Base-by-base conservation (phyloP, 2,888 invertebrate species). In the Pristionchus japonicus region DNA sequence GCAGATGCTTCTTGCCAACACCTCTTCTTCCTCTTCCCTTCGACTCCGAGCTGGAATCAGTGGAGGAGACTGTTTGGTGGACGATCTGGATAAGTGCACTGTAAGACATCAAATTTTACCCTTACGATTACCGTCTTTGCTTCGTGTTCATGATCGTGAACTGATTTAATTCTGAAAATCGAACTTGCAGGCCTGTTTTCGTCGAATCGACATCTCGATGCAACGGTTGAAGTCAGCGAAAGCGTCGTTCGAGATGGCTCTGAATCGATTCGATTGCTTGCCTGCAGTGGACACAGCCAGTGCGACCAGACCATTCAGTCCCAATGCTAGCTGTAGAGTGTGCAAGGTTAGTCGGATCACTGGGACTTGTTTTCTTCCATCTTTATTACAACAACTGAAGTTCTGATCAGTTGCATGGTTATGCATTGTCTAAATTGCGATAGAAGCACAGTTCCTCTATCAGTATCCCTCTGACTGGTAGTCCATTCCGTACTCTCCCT, bases 261-360 rank as follows among this genome's bases (percentile, higher is more conserved):
- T 80, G 27, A 43, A 61, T 49, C 82, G 70, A 40, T 92, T 94
- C 90, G 94, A 94, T 90, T 94, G 94, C 89, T 88, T 92, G 43
- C 91, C 92, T 61, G 93, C 93, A 20, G 89, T 92, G 17, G 92
- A 94, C 88, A 92, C 93, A 31, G 90, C 92, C 27, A 57, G 92
- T 85, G 93, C 94, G 40, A 94, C 94, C 57, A 89, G 94, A 88
- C 94, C 94, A 43, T 94, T 94, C 89, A 94, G 93, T 27, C 94
- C 94, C 43, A 94, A 94, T 89, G 93, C 93, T 13, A 93, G 94
- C 17, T 94, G 94, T 88, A 87, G 89, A 40, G 91, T 93, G 86
- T 94, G 94, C 91, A 92, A 92, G 90, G 94, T 94, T 70, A 37
- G 34, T 67, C 70, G 4, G n/a, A 34, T 70, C 31, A 34, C n/a